Conservation (phyloP, 1,140 invertebrate species). For the Rhopalosiphum padi region DNA sequence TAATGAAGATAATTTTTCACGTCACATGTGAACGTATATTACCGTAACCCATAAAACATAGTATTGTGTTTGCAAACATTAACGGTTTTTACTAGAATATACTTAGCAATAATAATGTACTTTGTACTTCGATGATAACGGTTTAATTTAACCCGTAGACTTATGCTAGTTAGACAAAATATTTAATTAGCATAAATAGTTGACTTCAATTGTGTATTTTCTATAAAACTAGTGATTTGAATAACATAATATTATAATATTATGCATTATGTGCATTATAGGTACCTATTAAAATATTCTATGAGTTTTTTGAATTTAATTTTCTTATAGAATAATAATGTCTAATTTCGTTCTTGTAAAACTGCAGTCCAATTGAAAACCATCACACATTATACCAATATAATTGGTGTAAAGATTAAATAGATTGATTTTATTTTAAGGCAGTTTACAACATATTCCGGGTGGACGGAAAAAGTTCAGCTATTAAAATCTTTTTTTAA, state of each 20-base stretch:
- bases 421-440: no score
- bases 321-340: no score
- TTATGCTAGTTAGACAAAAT: neutral
- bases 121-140: neutral
- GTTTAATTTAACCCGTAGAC: neutral
- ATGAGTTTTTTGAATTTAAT: no score
- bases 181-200: neutral
- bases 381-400: no score
- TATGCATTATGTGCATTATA: no score
- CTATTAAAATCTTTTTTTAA: neutral
- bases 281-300: no score
- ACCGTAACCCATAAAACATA: neutral
- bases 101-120: neutral
- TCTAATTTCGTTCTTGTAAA: no score
- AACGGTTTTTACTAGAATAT: neutral
- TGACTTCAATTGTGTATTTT: neutral
- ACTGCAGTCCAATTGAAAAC: no score
- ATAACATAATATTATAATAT: no score
- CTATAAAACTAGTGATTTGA: no score
- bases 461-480: no score
- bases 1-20: neutral
- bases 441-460: neutral
- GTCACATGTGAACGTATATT: neutral
- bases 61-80: neutral
- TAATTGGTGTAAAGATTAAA: no score